phyloP scores from a whole-genome alignment of 2,113 vertebrate species.

The Heterochromis multidens region DNA sequence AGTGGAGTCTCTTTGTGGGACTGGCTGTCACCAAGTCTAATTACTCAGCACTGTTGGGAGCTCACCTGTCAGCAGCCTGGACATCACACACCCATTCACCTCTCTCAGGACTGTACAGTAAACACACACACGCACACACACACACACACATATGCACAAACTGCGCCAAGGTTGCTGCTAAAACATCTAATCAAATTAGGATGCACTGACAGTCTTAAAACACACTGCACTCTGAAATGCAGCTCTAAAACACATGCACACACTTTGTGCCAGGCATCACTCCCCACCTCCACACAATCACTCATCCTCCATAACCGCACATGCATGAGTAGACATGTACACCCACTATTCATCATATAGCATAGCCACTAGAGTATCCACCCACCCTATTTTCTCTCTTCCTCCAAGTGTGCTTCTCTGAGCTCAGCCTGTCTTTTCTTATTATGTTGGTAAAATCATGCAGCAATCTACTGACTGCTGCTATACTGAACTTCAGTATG shows the following conservation, averaged over 20 bases:
- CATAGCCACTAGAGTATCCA: background rate
- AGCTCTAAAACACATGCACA: background rate
- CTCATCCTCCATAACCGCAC: background rate
- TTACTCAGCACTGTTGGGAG: conserved; percentile 41
- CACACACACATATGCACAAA: background rate
- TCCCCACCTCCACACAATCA: background rate
- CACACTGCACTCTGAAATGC: background rate
- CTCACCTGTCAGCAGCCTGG: conserved; percentile 37
- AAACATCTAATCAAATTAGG: background rate
- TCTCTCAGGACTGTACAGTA: background rate
- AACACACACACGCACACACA: background rate
- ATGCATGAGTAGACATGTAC: conserved; percentile 4
- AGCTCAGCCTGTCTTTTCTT: conserved; percentile 12
- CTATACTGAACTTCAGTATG: background rate
- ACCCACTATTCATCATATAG: conserved; percentile 1
- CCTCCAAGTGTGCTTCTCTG: background rate
- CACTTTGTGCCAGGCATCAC: background rate
- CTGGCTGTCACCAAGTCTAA: conserved; percentile 54
- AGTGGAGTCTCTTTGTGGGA: conserved; percentile 5
- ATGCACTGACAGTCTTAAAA: background rate
- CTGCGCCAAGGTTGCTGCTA: background rate
- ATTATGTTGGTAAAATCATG: conserved; percentile 55
- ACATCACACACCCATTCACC: conserved; percentile 17
- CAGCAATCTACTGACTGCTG: background rate
- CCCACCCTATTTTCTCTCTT: background rate